phyloP scores from a whole-genome alignment of 2,888 invertebrate genomes.

The Melieria omissa region DNA sequence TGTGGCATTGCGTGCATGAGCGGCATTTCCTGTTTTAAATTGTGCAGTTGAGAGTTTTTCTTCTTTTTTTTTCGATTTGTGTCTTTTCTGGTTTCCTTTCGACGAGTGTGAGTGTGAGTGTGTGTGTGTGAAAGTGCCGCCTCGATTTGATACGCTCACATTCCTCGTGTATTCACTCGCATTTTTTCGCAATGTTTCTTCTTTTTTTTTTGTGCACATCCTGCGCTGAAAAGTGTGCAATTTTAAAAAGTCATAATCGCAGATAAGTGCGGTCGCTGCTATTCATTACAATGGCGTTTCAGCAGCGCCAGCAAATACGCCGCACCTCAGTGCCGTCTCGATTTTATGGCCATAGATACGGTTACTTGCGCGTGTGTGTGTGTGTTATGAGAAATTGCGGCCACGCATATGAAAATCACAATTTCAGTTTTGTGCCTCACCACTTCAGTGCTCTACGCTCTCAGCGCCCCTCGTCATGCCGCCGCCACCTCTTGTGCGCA shows the following conservation, averaged over 20 bases:
- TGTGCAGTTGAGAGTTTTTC: slow-evolving; percentile 44
- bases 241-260: slow-evolving; percentile 62
- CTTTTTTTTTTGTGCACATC: slow-evolving; percentile 35
- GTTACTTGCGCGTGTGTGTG: slow-evolving; percentile 26
- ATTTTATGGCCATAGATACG: slow-evolving; percentile 27
- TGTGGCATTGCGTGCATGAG: slow-evolving; percentile 46
- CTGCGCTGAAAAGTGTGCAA: slow-evolving; percentile 54
- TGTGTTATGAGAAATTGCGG: slow-evolving; percentile 6
- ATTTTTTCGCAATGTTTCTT: slow-evolving; percentile 27
- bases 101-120: too few relatives aligned
- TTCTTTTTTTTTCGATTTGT: not conserved
- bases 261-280: slow-evolving; percentile 62
- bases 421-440: slow-evolving; percentile 15
- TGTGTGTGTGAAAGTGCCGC: too few relatives aligned
- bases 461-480: slow-evolving; percentile 20
- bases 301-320: slow-evolving; percentile 9
- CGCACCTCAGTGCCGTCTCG: slow-evolving; percentile 14
- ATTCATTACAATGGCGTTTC: slow-evolving; percentile 57
- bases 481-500: not conserved
- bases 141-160: too few relatives aligned
- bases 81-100: not conserved
- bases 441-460: slow-evolving; percentile 2
- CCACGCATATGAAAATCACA: slow-evolving; percentile 8
- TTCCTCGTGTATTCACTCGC: not conserved
- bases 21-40: slow-evolving; percentile 64